A percentile compares a stretch with the other conserved stretches of the same genome.
phyloP scores from a whole-genome alignment of 2,797 vertebrate species.

The Morus bassanus region DNA sequence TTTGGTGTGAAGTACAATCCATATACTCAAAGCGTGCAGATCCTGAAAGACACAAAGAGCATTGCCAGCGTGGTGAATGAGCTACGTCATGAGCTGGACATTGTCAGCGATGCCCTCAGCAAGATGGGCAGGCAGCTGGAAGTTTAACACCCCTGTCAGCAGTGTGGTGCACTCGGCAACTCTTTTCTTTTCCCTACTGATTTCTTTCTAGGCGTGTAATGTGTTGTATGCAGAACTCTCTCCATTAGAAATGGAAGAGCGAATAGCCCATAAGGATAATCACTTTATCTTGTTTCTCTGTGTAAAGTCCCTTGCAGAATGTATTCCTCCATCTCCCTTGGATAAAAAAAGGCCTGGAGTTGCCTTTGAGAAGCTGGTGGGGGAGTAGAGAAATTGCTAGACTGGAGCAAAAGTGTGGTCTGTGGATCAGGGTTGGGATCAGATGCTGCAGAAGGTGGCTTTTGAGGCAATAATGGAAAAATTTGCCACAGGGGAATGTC shows the following conservation, averaged over 20 bases:
- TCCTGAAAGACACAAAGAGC: constrained; percentile 90
- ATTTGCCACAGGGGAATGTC: background rate
- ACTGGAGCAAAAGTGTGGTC: background rate
- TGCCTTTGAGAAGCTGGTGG: background rate
- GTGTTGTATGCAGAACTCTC: background rate
- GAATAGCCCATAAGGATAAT: background rate
- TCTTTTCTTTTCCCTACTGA: background rate
- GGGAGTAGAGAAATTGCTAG: background rate
- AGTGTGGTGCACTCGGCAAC: background rate
- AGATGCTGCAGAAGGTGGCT: background rate
- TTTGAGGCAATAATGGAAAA: background rate
- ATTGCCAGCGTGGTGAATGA: constrained; percentile 90
- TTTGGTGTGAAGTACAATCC: constrained; percentile 96
- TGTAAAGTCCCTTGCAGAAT: background rate
- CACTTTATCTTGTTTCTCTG: background rate
- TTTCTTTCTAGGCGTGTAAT: background rate
- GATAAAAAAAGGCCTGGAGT: background rate
- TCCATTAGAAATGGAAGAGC: background rate
- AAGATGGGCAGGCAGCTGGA: constrained; percentile 88
- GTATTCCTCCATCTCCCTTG: background rate
- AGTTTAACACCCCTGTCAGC: constrained; percentile 71
- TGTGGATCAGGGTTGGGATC: background rate
- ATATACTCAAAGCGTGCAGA: constrained; percentile 92
- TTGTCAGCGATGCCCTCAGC: constrained; percentile 88
- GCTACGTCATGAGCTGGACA: constrained; percentile 90